Base-by-base conservation (phyloP, 2,888 invertebrate genomes). In the Alloplasta piceator region DNA sequence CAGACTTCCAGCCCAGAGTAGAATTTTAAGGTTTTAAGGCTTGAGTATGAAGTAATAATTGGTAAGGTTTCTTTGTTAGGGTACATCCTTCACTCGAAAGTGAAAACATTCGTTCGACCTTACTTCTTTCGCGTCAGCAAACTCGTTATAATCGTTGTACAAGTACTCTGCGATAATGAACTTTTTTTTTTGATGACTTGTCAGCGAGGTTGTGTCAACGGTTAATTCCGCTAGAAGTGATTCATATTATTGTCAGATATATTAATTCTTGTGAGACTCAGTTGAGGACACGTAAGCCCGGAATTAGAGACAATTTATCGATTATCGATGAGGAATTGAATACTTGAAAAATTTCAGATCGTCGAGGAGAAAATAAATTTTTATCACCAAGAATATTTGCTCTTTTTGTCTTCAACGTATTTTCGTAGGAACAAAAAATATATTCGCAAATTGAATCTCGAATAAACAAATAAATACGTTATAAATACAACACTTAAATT, bases 81-180 rank as follows among this genome's bases (percentile, higher is more conserved):
- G 48, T 48, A 10, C 52, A 5, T 52, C 12, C 12, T 38, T n/a
- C 9, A 12, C 26, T 26, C 5, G 9, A 55, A 73, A 36, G 55
- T 64, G 12, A 46, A 56, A 46, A 73, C 73, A 56, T 64, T 73
- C 55, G 9, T 12, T 12, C 14, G 55, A 64, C 64, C 63, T 73
- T 63, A 64, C 43, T 36, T 52, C 12, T 9, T 41, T 3, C 12
- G n/a, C 36, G 58, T 72, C 46, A 43, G 36, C 14, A 52, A n/a
- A 12, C 16, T n/a, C 16, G 52, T 16, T 52, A 26, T 14, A 16
- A 26, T 70, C 58, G 46, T n/a, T 16, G 9, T 12, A 46, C 64
- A 46, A 72, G 56, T 61, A 6, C 64, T 36, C 46, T 10, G n/a
- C 36, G 48, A 38, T 64, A 39, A 14, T 52, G 4, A 1, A 43